These are phyloP conservation scores for Sinopyrophorus schimmeli DNA, from an alignment of 2,888 invertebrate genomes.

Conservation along the genomic window DNA sequence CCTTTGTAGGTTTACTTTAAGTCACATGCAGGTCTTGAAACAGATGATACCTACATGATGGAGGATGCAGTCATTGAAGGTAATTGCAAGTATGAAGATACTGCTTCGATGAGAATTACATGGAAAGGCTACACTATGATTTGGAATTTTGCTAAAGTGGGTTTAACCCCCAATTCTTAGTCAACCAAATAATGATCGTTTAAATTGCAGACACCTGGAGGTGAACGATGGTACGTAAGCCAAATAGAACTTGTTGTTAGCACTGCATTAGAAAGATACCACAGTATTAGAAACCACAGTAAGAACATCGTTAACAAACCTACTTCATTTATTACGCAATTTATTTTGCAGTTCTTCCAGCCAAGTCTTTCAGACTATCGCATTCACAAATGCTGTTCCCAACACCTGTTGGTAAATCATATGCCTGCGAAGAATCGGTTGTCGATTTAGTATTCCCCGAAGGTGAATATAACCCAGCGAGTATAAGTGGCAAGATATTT, in stretches of 20 bases:
- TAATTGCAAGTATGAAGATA: conserved; percentile 74
- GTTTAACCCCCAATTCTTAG: too few species aligned
- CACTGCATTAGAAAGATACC: conserved; percentile 49
- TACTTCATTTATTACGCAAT: not conserved
- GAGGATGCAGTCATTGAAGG: conserved; percentile 73
- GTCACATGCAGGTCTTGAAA: conserved; percentile 48
- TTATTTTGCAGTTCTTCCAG: conserved; percentile 36
- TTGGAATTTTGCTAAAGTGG: conserved; percentile 80
- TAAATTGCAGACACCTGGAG: conserved; percentile 75
- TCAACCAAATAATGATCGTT: not conserved
- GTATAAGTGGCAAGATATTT: conserved; percentile 48
- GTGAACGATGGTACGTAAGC: conserved; percentile 86
- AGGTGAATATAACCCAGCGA: conserved; percentile 46
- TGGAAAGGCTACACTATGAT: conserved; percentile 77
- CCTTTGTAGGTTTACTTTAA: conserved; percentile 49
- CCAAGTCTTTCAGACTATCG: conserved; percentile 48
- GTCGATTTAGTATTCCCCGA: conserved; percentile 62
- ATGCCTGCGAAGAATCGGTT: conserved; percentile 72
- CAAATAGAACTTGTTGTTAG: conserved; percentile 77
- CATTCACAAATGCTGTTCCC: conserved; percentile 71
- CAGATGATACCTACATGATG: conserved; percentile 76
- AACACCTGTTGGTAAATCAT: conserved; percentile 86
- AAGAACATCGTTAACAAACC: too few species aligned
- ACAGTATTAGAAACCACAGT: conserved; percentile 49
- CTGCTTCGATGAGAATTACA: conserved; percentile 69